Conservation (phyloP, 2,113 vertebrate genomes). For the Hypomesus transpacificus region DNA sequence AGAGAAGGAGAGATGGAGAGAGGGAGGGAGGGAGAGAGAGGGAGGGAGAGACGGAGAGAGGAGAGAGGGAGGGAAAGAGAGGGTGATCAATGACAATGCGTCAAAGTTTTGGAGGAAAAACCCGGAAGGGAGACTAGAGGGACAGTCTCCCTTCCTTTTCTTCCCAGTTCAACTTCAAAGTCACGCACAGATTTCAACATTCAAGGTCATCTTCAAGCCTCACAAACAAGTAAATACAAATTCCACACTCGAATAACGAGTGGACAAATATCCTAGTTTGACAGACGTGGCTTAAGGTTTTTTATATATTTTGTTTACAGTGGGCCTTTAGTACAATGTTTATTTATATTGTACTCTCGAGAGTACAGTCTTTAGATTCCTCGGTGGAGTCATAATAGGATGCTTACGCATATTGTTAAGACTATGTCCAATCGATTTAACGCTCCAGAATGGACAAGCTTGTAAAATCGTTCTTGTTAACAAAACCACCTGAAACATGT, state of each 20-base stretch:
- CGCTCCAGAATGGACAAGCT: conserved; percentile 18
- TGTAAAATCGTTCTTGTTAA: conserved; percentile 22
- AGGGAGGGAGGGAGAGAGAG: not conserved
- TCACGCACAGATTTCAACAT: conserved; percentile 17
- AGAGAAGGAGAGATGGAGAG: conserved; percentile 23
- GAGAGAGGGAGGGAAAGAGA: not conserved
- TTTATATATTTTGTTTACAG: not conserved
- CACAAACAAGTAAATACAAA: conserved; percentile 25
- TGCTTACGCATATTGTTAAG: not conserved
- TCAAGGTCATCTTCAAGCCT: conserved; percentile 13
- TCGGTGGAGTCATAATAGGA: not conserved
- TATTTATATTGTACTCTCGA: not conserved
- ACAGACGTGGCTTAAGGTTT: not conserved
- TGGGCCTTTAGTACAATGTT: not conserved
- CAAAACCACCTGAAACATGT: conserved; percentile 3
- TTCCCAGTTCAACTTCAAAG: conserved; percentile 7
- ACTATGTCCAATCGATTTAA: conserved; percentile 5
- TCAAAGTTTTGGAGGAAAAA: conserved; percentile 26
- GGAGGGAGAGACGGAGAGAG: not conserved
- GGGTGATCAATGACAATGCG: conserved; percentile 24
- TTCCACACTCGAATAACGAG: not conserved
- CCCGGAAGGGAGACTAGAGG: conserved; percentile 8
- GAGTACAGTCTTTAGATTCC: not conserved
- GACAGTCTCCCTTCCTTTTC: not conserved
- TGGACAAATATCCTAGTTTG: not conserved